Evolutionary conservation across 2,888 invertebrate genomes (phyloP), one percentile per base, ranked within the genome.

Genomic region (Drosophila rellima): DNA sequence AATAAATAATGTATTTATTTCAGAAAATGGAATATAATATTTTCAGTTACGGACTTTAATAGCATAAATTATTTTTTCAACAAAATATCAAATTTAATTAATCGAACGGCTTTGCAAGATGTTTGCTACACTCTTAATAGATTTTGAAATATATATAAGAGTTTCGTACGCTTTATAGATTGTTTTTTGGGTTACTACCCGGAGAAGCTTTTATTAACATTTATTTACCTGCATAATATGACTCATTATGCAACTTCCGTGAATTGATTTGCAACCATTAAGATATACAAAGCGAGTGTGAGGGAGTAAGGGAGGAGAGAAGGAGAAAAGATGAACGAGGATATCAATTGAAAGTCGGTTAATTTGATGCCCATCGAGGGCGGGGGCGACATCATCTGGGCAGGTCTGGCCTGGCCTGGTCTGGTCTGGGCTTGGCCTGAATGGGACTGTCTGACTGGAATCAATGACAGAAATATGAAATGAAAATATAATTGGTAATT

Each of bases 401-500:
- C 17, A 29, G 50, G 35, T 4, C 33, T 35, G 35, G 20, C 5
- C 26, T 39, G 31, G 33, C 7, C 39, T 45, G 52, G 62, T 59
- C 57, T 70, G 59, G 66, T 48, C 52, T 11, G 10, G 37, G 20
- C 17, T 29, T 40, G 56, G 23, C 20, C 44, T 48, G 13, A 48
- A 48, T 48, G 33, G 33, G 31, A 33, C 33, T 55, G 44, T 56
- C 56, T 56, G 56, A 40, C 64, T 65, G 85, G 81, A 86, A 79
- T 86, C 87, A 87, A 80, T 87, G 85, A 83, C 83, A 86, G 85
- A 85, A 87, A 86, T 85, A 86, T 87, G 86, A 86, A 86, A 86
- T 87, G 86, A 86, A 86, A 86, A 86, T 86, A 87, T 86, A 86
- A 86, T 86, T 86, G 86, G 87, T 86, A 86, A 86, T 86, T 86